phyloP scores from a whole-genome alignment of 2,888 invertebrate species.

The Gibbula magus region DNA sequence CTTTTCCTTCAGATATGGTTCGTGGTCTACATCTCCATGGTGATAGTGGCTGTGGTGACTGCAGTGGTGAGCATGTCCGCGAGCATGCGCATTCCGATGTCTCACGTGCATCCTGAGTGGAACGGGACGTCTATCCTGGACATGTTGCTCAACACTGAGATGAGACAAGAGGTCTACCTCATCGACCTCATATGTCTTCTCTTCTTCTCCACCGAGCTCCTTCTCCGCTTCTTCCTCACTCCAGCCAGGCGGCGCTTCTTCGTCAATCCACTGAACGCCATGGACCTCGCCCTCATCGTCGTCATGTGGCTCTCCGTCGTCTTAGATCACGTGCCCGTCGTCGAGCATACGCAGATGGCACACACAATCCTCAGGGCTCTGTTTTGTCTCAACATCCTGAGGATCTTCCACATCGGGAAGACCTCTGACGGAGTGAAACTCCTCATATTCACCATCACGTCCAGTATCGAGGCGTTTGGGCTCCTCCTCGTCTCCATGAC shows the following conservation, averaged over 20 bases:
- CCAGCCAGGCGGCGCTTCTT: neutral
- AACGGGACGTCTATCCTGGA: neutral
- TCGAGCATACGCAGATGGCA: neutral
- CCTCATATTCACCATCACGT: neutral
- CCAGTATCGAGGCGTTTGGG: neutral
- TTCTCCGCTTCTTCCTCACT: neutral
- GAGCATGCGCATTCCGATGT: neutral
- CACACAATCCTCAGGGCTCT: neutral
- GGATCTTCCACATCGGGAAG: neutral
- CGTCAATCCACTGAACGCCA: neutral
- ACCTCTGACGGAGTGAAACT: neutral
- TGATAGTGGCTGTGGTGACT: neutral
- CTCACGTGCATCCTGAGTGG: neutral
- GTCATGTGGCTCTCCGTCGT: neutral
- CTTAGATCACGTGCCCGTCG: neutral
- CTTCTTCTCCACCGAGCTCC: neutral
- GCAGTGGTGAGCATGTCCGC: neutral
- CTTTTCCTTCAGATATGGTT: neutral
- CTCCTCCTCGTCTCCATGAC: neutral
- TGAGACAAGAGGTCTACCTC: neutral
- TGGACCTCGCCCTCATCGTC: neutral
- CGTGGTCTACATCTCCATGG: neutral
- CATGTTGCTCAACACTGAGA: neutral
- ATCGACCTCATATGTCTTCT: neutral
- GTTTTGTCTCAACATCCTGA: neutral